Evolutionary conservation across 2,888 invertebrate species (phyloP), one percentile per base, ranked within the genome.

Genomic region (Smittia aterrima): DNA sequence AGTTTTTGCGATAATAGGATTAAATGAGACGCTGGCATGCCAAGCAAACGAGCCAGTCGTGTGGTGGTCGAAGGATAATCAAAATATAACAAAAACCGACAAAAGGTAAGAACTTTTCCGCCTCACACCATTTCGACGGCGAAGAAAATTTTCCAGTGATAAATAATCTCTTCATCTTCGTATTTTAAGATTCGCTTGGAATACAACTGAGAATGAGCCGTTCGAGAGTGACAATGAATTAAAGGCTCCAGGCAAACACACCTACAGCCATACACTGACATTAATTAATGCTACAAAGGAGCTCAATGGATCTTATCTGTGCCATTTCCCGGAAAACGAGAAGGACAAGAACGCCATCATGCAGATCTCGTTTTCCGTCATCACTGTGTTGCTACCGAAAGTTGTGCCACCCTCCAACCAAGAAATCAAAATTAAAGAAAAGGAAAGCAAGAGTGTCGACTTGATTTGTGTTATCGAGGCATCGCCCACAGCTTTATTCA

Each of bases 251-350:
- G 32, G 27, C 13, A 41, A 62, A 20, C 72, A 22, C 16, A 72
- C 72, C 11, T 72, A 38, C 22, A 72, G 72, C 22, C 85, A 82
- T 71, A 85, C 85, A 75, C 80, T 89, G 64, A 84, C 85, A 75
- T 85, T 89, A 76, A 80, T 83, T 54, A 83, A 85, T 77, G 84
- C 87, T 22, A 85, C 84, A 77, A 83, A 86, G 75, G 82, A 84
- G 72, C 88, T 89, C 79, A 84, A 84, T 68, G 89, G 89, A 24
- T 85, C 86, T 78, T 89, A 88, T 78, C 85, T 85, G 0, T 90
- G 89, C 78, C 84, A 83, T 78, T 85, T 83, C 47, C 80, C 79
- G 71, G 70, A 70, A 32, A 83, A 83, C 70, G 82, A 81, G 68
- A 79, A 79, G 74, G 79, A 79, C 74, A 76, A 80, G 71, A 81